Conservation (phyloP, 1,140 invertebrate genomes). For the Trichomalopsis sarcophagae region DNA sequence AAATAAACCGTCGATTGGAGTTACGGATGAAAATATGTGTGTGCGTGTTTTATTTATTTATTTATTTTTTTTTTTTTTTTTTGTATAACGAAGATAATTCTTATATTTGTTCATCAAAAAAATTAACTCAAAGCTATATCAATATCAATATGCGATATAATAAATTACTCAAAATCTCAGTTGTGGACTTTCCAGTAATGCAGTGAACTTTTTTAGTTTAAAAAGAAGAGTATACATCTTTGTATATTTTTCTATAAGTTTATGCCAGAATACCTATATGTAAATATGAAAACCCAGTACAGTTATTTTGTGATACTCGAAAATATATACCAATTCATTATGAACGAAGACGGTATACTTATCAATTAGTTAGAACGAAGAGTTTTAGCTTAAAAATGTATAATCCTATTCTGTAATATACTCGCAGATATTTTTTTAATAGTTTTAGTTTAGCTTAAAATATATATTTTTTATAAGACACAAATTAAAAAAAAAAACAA, state of each 20-base stretch:
- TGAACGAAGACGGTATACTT: not conserved
- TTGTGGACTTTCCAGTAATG: not conserved
- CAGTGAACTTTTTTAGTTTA: not conserved
- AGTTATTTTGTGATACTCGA: slow-evolving; percentile 21
- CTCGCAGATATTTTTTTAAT: not conserved
- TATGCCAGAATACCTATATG: not conserved
- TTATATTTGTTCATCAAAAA: no score
- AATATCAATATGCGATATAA: not conserved
- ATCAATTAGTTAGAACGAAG: not conserved
- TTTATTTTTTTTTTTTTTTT: no score
- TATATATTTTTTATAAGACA: slow-evolving; percentile 19
- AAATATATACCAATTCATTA: not conserved
- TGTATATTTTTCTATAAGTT: slow-evolving; percentile 10
- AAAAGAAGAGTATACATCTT: not conserved
- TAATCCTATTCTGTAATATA: not conserved
- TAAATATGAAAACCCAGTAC: not conserved
- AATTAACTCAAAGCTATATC: no score
- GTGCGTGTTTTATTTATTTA: no score
- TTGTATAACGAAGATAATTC: no score
- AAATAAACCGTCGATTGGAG: no score
- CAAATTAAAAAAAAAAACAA: not conserved
- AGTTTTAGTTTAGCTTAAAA: slow-evolving; percentile 31
- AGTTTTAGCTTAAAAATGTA: not conserved
- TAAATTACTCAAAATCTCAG: not conserved
- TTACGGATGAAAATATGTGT: not conserved